Base-by-base conservation (phyloP, 2,797 vertebrate genomes). In the Gorsachius magnificus region DNA sequence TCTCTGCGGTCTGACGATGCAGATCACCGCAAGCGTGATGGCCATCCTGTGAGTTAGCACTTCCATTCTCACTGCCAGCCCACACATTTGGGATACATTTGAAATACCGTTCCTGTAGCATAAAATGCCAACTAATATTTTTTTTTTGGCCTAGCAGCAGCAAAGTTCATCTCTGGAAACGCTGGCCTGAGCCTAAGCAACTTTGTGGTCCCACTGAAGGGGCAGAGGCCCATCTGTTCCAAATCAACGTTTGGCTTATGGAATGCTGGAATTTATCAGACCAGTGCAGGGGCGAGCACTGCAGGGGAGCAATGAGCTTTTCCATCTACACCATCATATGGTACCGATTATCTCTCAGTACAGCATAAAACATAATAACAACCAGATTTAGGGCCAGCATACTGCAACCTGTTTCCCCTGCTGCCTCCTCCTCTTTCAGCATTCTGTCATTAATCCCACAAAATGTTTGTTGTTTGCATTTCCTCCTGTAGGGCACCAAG, bases 161-260 rank as follows among this genome's bases (percentile, higher is more conserved):
- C 83, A 61, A 63, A n/a, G 46, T 56, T 76, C 89, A 87, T 95
- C 93, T 91, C 94, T 80, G 96, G 87, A 90, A 96, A 57, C 0
- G 22, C 63, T 75, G 58, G 29, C 58, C 93, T n/a, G 81, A 92
- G 63, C 92, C 93, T 87, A 5, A 63, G 63, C 41, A 43, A n/a
- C 88, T 90, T 48, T 84, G 96, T 69, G 97, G 84, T 95, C 91
- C 90, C 68, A 41, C 38, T 16, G 90, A 92, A 87, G 95, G 91
- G 90, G 74, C 90, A 66, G 66, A 89, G 95, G 60, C 86, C 92
- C 98, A 98, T 98, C 96, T 98, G 98, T 96, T 98, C 95, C 95
- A 94, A 97, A 98, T 98, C 97, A 98, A 71, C 24, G 14, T 43
- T 82, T 96, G 98, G 97, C 97, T 96, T 79, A 29, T 61, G 92